Base-by-base conservation (phyloP, 1,140 invertebrate genomes). In the Calosoma granatense region DNA sequence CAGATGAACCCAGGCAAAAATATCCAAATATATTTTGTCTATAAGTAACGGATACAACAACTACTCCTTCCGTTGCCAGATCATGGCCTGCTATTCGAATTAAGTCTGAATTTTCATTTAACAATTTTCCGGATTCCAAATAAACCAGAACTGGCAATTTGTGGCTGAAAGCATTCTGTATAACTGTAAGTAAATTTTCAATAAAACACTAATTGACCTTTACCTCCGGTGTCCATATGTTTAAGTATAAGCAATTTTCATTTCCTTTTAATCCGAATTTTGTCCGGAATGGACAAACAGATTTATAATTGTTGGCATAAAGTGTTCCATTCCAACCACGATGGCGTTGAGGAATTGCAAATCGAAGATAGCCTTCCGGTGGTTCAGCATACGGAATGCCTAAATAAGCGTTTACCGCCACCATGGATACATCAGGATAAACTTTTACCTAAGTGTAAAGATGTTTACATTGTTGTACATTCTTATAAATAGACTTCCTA, bases 311-410 rank as follows among this genome's bases (percentile, higher is more conserved):
- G 23, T 63, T 71, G 4, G 77, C 76, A 47, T 67, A 69, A 2
- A 76, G 64, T 1, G 71, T 72, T 12, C 68, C 64, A 60, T 77
- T 78, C 74, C 74, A 80, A 22, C 72, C 76, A 21, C 43, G 58
- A 59, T 76, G 77, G 11, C 67, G 66, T 62, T 72, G 69, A 2
- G 77, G 77, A 64, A 75, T 75, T 41, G 70, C 65, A 68, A 86
- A 85, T 52, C 85, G 66, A 1, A 85, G 70, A 21, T 74, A 65
- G 0, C 80, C 81, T 6, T 78, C 65, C 0, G 83, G 83, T 11
- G 85, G 71, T 30, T 79, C 74, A 0, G 84, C 85, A 67, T 87
- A 87, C 0, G 83, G 83, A 58, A 85, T 75, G 2, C 85, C 85
- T 47, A 85, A 67, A 65, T 82, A 87, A 1, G 78, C 78, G 60